Conservation (phyloP, 2,113 vertebrate species). For the Murina feae region DNA sequence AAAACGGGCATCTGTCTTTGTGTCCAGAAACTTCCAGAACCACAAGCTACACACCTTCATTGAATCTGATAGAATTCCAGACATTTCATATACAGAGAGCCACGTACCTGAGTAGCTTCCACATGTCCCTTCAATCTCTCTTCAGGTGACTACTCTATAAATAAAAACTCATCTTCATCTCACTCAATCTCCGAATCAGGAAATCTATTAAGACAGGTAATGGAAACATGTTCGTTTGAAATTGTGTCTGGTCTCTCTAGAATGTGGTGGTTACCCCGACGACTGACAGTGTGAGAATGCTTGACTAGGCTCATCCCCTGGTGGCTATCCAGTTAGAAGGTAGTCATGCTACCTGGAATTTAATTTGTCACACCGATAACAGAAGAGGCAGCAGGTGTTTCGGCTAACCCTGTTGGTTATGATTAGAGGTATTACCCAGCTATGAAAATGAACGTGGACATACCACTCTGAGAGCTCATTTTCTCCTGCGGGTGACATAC, state of each 20-base stretch:
- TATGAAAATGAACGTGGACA: conserved; percentile 64
- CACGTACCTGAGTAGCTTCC: background rate
- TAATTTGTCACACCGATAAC: conserved; percentile 60
- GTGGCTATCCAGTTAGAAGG: background rate
- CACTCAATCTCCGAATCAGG: conserved; percentile 22
- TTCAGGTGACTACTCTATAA: conserved; percentile 28
- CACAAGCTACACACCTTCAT: background rate
- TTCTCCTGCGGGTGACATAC: background rate
- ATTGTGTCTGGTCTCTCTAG: background rate
- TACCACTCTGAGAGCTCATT: conserved; percentile 41
- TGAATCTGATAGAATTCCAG: background rate
- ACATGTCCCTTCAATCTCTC: background rate
- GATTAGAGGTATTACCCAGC: conserved; percentile 53
- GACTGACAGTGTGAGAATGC: background rate
- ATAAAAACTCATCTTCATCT: conserved; percentile 40
- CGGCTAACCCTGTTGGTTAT: conserved; percentile 55
- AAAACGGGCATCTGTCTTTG: background rate
- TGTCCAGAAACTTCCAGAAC: background rate
- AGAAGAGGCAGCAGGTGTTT: conserved; percentile 69
- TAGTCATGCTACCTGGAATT: conserved; percentile 46
- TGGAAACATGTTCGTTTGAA: background rate
- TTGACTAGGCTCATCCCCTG: background rate
- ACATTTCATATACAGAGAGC: conserved; percentile 7
- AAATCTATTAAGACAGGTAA: conserved; percentile 22
- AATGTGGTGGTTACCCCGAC: background rate